phyloP scores from a whole-genome alignment of 1,140 invertebrate species.

The Diorhabda carinulata region DNA sequence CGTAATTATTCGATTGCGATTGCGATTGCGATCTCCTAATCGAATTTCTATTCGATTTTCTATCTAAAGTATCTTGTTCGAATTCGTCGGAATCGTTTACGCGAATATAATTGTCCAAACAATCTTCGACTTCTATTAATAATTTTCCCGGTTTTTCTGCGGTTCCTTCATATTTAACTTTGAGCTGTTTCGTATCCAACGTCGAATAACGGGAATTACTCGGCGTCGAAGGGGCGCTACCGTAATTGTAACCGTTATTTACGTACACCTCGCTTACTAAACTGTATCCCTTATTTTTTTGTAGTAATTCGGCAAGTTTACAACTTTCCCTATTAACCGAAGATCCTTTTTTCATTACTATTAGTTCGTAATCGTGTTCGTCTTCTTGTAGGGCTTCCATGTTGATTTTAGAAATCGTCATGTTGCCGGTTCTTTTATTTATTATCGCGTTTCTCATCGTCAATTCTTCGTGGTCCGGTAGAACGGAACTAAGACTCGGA shows the following conservation, averaged over 20 bases:
- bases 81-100: constrained; percentile 71
- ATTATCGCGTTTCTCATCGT: constrained; percentile 69
- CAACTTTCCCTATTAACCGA: constrained; percentile 47
- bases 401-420: constrained; percentile 55
- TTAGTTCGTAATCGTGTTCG: constrained; percentile 51
- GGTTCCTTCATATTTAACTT: constrained; percentile 55
- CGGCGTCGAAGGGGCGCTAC: constrained; percentile 57
- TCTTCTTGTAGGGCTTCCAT: constrained; percentile 39
- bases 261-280: constrained; percentile 74
- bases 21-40: constrained; percentile 22
- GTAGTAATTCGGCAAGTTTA: constrained; percentile 53
- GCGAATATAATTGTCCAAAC: constrained; percentile 64
- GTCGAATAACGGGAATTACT: constrained; percentile 61
- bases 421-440: constrained; percentile 56
- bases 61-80: constrained; percentile 78
- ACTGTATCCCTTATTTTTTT: constrained; percentile 56
- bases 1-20: constrained; percentile 40
- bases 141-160: constrained; percentile 64
- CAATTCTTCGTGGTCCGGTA: constrained; percentile 73
- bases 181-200: constrained; percentile 52
- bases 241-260: constrained; percentile 68
- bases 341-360: constrained; percentile 52
- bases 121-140: constrained; percentile 75
- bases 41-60: constrained; percentile 64
- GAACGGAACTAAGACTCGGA: constrained; percentile 62